Evolutionary conservation across 1,140 invertebrate species (phyloP).

Genomic region (Papilio polytes): DNA sequence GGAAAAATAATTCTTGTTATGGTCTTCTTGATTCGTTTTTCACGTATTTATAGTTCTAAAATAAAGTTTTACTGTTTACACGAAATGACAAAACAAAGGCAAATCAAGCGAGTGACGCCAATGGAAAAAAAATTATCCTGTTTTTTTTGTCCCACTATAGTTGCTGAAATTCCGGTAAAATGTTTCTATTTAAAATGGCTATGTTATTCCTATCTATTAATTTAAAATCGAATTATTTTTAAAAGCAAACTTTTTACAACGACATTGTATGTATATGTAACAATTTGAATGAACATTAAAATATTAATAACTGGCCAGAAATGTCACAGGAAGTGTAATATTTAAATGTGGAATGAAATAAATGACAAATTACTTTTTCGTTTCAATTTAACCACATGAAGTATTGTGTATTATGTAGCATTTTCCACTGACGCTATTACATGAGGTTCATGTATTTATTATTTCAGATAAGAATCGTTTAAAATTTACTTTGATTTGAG

Average conservation of each 20-base stretch:
- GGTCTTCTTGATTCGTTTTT: too few relatives aligned
- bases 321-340: slow-evolving; percentile 50
- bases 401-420: slow-evolving; percentile 78
- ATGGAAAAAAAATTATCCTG: too few relatives aligned
- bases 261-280: neutral
- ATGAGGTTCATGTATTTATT: slow-evolving; percentile 74
- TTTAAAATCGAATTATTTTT: neutral
- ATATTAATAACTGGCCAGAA: slow-evolving; percentile 39
- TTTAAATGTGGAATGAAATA: slow-evolving; percentile 64
- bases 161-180: too few relatives aligned
- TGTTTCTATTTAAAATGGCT: neutral
- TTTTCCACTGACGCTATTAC: slow-evolving; percentile 67
- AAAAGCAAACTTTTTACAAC: neutral
- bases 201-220: neutral
- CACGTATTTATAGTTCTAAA: too few relatives aligned
- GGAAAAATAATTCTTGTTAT: too few relatives aligned
- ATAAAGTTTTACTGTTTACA: too few relatives aligned
- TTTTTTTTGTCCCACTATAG: too few relatives aligned
- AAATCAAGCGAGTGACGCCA: too few relatives aligned
- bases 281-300: neutral
- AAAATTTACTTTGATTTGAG: slow-evolving; percentile 63
- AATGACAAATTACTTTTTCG: slow-evolving; percentile 67
- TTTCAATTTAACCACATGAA: slow-evolving; percentile 59
- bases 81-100: too few relatives aligned
- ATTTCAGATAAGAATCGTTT: slow-evolving; percentile 68